These are phyloP conservation scores for Anomalospiza imberbis DNA, from an alignment of 2,797 vertebrate genomes.

Conservation along the genomic window DNA sequence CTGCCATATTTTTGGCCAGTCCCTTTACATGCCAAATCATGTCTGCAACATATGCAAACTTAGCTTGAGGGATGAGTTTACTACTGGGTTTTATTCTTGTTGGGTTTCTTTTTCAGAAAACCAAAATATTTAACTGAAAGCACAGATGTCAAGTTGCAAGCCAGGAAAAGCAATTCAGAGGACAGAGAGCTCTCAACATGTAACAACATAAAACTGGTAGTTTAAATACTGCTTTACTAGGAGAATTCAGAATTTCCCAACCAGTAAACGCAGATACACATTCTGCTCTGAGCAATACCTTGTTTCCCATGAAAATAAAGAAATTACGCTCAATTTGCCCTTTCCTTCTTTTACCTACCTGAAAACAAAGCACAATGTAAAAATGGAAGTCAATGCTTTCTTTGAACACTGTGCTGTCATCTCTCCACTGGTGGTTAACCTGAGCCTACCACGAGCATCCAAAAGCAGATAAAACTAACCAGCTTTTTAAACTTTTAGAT, in stretches of 20 bases:
- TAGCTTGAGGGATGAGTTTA: neutral
- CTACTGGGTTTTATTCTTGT: neutral
- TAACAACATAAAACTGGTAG: neutral
- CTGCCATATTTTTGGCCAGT: neutral
- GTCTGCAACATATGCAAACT: neutral
- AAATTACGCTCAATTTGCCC: neutral
- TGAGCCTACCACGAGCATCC: neutral
- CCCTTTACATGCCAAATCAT: constrained; percentile 7
- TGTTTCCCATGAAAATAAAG: neutral
- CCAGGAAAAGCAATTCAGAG: neutral
- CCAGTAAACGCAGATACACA: neutral
- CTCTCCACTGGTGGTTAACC: neutral
- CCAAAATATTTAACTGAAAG: neutral
- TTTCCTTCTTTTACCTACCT: neutral
- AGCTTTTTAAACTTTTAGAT: neutral
- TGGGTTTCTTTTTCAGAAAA: neutral
- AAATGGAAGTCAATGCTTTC: neutral
- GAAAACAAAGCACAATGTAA: neutral
- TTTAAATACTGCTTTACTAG: neutral
- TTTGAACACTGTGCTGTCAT: neutral
- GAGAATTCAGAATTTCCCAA: neutral
- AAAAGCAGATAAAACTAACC: neutral
- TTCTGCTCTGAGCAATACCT: neutral
- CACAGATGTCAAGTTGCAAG: neutral
- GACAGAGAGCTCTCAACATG: neutral